phyloP scores from a whole-genome alignment of 2,888 invertebrate genomes.

The Leucoma salicis region DNA sequence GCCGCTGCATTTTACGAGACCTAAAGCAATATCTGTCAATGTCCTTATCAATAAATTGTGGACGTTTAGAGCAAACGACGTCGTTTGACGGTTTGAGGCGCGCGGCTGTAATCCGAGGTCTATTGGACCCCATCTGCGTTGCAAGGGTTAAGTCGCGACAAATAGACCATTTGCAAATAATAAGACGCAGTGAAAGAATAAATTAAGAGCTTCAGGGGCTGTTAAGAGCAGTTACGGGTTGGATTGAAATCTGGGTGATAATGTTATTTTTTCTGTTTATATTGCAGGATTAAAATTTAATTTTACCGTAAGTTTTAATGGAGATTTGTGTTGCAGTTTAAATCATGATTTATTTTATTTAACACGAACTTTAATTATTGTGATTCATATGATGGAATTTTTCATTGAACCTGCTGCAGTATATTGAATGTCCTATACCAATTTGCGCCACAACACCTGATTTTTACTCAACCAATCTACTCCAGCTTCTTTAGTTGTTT shows the following conservation, averaged over 20 bases:
- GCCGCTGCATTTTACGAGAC: constrained; percentile 76
- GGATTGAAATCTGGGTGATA: constrained; percentile 34
- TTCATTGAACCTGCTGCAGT: no score
- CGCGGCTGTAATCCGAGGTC: constrained; percentile 70
- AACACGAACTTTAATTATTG: no score
- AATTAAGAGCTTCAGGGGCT: constrained; percentile 60
- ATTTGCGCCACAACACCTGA: no score
- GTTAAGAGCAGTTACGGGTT: constrained; percentile 33
- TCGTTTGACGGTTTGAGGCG: constrained; percentile 76
- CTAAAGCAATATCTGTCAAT: constrained; percentile 79
- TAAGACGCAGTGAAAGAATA: constrained; percentile 82
- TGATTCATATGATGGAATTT: no score
- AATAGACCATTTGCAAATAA: constrained; percentile 82
- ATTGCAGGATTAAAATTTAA: not conserved
- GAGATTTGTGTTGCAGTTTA: no score
- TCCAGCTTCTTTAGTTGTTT: no score
- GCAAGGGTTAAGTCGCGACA: constrained; percentile 81
- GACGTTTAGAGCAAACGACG: constrained; percentile 74
- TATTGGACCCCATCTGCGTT: constrained; percentile 73
- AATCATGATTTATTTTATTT: no score
- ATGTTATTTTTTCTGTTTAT: constrained; percentile 17
- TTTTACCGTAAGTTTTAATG: not conserved
- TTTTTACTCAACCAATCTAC: no score
- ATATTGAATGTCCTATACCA: no score
- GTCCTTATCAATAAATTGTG: constrained; percentile 80